Evolutionary conservation across 2,888 invertebrate species (phyloP).

Genomic region (Drymonia ruficornis): DNA sequence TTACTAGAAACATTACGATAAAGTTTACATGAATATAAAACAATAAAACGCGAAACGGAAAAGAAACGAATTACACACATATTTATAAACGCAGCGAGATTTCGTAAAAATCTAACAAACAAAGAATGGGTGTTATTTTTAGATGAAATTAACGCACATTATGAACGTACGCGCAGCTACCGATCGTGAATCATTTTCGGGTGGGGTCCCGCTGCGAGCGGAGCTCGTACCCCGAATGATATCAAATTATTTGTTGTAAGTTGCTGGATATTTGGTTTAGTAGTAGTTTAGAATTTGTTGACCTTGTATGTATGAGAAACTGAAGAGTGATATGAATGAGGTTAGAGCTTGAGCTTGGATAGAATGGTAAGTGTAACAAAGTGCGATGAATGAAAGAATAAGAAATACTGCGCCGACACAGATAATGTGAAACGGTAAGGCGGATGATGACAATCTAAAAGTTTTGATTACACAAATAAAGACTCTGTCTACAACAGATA

Average conservation of each 20-base stretch:
- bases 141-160: constrained; percentile 83
- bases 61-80: constrained; percentile 50
- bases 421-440: too few species aligned
- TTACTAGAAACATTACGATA: constrained; percentile 35
- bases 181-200: constrained; percentile 72
- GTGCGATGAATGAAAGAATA: too few species aligned
- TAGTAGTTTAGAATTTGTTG: too few species aligned
- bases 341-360: too few species aligned
- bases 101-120: constrained; percentile 80
- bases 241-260: neutral
- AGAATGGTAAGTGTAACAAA: too few species aligned
- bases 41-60: constrained; percentile 40
- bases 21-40: constrained; percentile 39
- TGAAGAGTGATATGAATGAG: too few species aligned
- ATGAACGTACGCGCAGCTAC: constrained; percentile 71
- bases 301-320: too few species aligned
- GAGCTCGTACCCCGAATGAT: neutral
- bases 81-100: constrained; percentile 63
- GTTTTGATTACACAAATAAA: too few species aligned
- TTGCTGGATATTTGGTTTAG: neutral
- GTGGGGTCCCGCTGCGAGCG: constrained; percentile 46
- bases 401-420: too few species aligned
- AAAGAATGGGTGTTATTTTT: constrained; percentile 81
- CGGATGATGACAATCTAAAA: too few species aligned
- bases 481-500: too few species aligned